These are phyloP conservation scores for Hoplodrina blanda DNA, from an alignment of 2,888 invertebrate species.

Conservation along the genomic window DNA sequence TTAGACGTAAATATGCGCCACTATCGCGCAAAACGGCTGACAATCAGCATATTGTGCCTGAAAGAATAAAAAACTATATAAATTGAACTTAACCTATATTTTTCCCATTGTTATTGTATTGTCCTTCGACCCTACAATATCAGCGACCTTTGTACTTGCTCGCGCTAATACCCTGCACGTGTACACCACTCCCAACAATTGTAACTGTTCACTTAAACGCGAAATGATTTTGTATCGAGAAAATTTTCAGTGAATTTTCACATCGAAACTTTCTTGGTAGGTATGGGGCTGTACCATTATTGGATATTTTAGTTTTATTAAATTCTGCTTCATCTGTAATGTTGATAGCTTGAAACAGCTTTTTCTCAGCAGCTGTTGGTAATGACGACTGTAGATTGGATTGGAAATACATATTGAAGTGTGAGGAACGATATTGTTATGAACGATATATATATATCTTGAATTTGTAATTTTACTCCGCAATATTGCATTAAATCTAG, in stretches of 20 bases:
- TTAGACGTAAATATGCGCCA: no score
- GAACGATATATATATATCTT: no score
- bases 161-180: conserved; percentile 6
- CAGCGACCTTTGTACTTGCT: no score
- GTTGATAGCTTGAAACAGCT: conserved; percentile 49
- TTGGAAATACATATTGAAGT: conserved; percentile 35
- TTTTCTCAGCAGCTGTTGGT: conserved; percentile 51
- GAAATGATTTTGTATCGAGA: conserved; percentile 64
- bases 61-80: no score
- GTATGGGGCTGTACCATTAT: conserved; percentile 45
- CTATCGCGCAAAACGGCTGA: no score
- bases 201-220: conserved; percentile 55
- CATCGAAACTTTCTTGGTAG: conserved; percentile 41
- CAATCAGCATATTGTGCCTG: no score
- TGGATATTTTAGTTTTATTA: conserved; percentile 58
- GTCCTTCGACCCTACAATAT: no score
- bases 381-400: conserved; percentile 51
- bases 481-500: neutral
- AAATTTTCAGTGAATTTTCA: conserved; percentile 61
- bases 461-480: conserved; percentile 13
- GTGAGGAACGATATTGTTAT: conserved; percentile 28
- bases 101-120: no score
- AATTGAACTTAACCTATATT: no score
- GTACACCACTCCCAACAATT: conserved; percentile 20
- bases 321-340: conserved; percentile 52